Evolutionary conservation across 2,888 invertebrate genomes (phyloP).

Genomic region (Acleris laterana): DNA sequence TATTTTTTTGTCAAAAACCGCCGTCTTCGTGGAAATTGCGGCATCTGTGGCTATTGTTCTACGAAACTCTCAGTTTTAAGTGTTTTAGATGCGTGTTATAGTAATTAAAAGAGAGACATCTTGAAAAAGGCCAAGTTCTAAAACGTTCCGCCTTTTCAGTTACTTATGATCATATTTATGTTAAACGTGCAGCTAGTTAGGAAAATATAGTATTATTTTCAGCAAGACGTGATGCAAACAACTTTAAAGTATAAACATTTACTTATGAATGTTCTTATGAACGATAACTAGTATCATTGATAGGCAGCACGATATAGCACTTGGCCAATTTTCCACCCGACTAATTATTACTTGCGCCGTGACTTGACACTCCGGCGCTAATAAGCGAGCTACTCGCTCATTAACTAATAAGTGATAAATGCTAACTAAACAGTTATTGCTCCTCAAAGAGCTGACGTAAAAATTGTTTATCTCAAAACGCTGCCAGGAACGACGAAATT

Average conservation of each 20-base stretch:
- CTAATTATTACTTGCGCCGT: constrained; percentile 11
- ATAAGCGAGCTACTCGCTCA: constrained; percentile 6
- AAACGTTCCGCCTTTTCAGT: too few species aligned
- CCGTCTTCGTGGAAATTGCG: constrained; percentile 3
- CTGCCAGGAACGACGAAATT: constrained; percentile 20
- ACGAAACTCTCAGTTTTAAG: constrained; percentile 22
- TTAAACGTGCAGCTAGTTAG: too few species aligned
- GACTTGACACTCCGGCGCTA: constrained; percentile 16
- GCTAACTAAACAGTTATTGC: constrained; percentile 17
- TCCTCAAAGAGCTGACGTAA: constrained; percentile 2
- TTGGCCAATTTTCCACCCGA: constrained; percentile 19
- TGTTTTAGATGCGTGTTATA: constrained; percentile 18
- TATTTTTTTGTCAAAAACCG: constrained; percentile 20
- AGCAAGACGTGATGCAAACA: too few species aligned
- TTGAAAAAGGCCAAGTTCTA: constrained; percentile 8
- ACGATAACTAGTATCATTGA: not conserved
- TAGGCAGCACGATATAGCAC: not conserved
- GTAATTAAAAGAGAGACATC: constrained; percentile 20
- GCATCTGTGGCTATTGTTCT: constrained; percentile 5
- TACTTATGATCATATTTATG: too few species aligned
- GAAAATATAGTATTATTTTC: too few species aligned
- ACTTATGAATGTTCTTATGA: too few species aligned
- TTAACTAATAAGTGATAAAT: constrained; percentile 26
- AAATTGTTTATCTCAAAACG: constrained; percentile 1
- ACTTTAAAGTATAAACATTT: too few species aligned